phyloP scores from a whole-genome alignment of 2,888 invertebrate species.

The Ditula angustiorana region DNA sequence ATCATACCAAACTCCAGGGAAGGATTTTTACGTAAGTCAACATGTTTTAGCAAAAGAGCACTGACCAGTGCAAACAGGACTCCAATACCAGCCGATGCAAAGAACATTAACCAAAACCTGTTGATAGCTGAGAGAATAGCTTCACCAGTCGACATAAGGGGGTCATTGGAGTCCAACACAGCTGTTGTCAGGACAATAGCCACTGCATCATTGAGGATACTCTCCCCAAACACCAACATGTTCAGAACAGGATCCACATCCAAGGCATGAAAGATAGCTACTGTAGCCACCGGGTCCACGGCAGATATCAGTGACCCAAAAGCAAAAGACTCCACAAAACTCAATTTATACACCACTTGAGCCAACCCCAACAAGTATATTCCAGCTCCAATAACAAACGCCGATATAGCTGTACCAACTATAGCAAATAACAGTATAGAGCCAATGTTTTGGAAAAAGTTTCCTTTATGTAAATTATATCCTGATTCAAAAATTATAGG shows the following conservation, averaged over 20 bases:
- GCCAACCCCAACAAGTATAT: slow-evolving; percentile 97
- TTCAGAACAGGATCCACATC: slow-evolving; percentile 99
- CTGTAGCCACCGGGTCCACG: slow-evolving; percentile 99
- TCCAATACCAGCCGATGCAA: slow-evolving; percentile 98
- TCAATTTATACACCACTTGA: slow-evolving; percentile 95
- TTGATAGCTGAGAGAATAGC: slow-evolving; percentile 95
- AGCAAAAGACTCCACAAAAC: slow-evolving; percentile 98
- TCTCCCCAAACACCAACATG: slow-evolving; percentile 99
- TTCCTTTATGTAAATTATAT: slow-evolving; percentile 99
- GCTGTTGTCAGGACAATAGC: slow-evolving; percentile 98
- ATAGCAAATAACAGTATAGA: slow-evolving; percentile 99
- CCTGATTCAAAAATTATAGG: slow-evolving; percentile 99
- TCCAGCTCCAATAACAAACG: slow-evolving; percentile 98
- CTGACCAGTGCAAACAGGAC: slow-evolving; percentile 97
- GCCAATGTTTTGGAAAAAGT: slow-evolving; percentile 99
- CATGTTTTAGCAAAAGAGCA: slow-evolving; percentile 96
- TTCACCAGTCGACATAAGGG: slow-evolving; percentile 89
- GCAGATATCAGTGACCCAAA: slow-evolving; percentile 99
- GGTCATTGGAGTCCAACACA: slow-evolving; percentile 88
- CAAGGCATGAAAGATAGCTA: slow-evolving; percentile 99
- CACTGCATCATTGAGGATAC: slow-evolving; percentile 98
- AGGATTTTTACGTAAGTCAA: slow-evolving; percentile 98
- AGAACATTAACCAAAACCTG: slow-evolving; percentile 98
- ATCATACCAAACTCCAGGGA: slow-evolving; percentile 99
- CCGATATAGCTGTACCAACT: slow-evolving; percentile 98